Base-by-base conservation (phyloP, 2,888 invertebrate species). In the Philereme vetulata region DNA sequence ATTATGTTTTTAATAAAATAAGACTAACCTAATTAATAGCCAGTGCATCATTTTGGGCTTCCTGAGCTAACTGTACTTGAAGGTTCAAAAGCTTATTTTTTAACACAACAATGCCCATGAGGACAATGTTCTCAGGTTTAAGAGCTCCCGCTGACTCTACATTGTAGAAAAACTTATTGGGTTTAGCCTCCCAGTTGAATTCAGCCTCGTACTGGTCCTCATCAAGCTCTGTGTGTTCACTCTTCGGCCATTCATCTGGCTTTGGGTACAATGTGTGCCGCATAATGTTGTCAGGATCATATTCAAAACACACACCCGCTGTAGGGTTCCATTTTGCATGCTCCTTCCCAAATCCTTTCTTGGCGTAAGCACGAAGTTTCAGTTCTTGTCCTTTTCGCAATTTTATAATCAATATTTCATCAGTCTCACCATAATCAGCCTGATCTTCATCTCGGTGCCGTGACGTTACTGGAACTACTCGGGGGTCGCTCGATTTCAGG, bases 261-360 rank as follows among this genome's bases (percentile, higher is more conserved):
- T 98, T 98, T 0, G 99, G 98, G 75, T 94, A 98, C 40, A 98
- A 92, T 3, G 99, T 99, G 80, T 99, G 99, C 44, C 98, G 93
- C 95, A 99, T 96, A 0, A 96, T 93, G 91, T 99, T 99, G 81
- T 99, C 99, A 0, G 99, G 99, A 90, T 99, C 99, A 90, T 99
- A 99, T 86, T 99, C 99, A 88, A 99, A 99, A 53, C 97, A 96
- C 1, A 99, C 99, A 46, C 99, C 99, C 51, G 98, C 97, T 0
- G 99, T 99, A 4, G 99, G 99, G 91, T 99, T 99, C 99, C 99
- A 99, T 86, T 99, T 99, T 0, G 99, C 99, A 91, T 99, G 99
- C 83, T 99, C 99, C 81, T 99, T 99, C 0, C 99, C 98, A 91
- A 98, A 98, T 6, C 95, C 95, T 92, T 99, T 99, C 77, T 99